Conservation (phyloP, 2,888 invertebrate species). For the Merodon equestris region DNA sequence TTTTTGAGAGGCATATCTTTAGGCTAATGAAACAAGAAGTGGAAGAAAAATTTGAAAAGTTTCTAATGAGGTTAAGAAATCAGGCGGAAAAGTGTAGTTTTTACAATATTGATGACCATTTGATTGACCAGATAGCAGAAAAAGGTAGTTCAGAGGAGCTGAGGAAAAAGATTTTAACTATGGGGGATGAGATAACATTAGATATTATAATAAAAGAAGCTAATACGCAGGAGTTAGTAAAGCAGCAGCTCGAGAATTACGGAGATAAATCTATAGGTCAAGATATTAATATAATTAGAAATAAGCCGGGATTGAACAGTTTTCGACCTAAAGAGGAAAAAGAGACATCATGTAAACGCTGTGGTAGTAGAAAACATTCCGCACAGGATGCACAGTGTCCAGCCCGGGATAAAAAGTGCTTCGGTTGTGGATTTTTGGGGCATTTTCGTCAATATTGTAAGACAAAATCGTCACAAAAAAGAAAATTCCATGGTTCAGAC, state of each 20-base stretch:
- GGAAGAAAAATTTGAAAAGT: conserved; percentile 72
- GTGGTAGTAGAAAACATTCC: conserved; percentile 14
- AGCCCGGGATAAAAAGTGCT: conserved; percentile 13
- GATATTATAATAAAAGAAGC: conserved; percentile 44
- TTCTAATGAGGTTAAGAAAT: conserved; percentile 70
- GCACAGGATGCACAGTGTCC: conserved; percentile 9
- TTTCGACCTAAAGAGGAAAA: neutral
- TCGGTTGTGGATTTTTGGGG: conserved; percentile 9
- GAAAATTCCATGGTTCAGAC: conserved; percentile 10
- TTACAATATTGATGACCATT: conserved; percentile 65
- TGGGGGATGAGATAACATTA: conserved; percentile 32
- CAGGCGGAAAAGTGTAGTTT: conserved; percentile 72
- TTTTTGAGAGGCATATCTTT: conserved; percentile 73
- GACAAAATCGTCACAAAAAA: neutral
- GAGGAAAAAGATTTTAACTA: conserved; percentile 40
- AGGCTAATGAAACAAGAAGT: conserved; percentile 70
- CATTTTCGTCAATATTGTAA: conserved; percentile 20
- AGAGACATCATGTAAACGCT: conserved; percentile 2
- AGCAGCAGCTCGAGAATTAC: conserved; percentile 33
- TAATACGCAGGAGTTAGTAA: conserved; percentile 34
- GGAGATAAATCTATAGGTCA: conserved; percentile 19
- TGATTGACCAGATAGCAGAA: conserved; percentile 71
- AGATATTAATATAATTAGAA: conserved; percentile 21
- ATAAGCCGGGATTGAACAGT: neutral
- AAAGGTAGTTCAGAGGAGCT: conserved; percentile 69